Percentiles rank a stretch among this genome's conserved stretches.
Evolutionary conservation across 2,888 invertebrate species (phyloP).

Genomic region (Sesia apiformis): DNA sequence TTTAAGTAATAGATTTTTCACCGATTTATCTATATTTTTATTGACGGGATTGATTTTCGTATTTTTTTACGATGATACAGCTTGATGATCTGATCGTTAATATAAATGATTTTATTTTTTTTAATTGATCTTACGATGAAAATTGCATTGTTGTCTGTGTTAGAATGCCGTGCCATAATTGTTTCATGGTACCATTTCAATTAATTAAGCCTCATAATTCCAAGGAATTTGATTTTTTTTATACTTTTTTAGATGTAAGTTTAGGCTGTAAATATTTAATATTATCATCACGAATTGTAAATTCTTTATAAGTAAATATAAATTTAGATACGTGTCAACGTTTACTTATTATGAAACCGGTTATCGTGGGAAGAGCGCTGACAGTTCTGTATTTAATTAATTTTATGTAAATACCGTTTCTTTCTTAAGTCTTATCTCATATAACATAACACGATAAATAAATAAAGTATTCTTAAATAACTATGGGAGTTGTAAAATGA

Average conservation of each 20-base stretch:
- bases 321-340: slow-evolving; percentile 51
- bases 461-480: no score
- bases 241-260: slow-evolving; percentile 16
- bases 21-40: background rate
- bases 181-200: background rate
- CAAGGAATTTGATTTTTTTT: slow-evolving; percentile 2
- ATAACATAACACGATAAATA: no score
- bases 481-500: no score
- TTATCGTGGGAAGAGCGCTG: no score
- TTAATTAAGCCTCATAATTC: background rate
- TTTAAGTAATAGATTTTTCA: no score
- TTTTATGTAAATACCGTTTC: no score
- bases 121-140: background rate
- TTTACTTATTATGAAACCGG: slow-evolving; percentile 29
- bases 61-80: slow-evolving; percentile 3
- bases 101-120: background rate
- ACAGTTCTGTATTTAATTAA: no score
- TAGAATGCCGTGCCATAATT: slow-evolving; percentile 8
- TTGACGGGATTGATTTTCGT: background rate
- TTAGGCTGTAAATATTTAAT: slow-evolving; percentile 65
- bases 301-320: slow-evolving; percentile 34
- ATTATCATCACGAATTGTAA: slow-evolving; percentile 44
- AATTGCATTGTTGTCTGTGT: background rate
- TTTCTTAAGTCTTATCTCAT: no score
- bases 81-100: slow-evolving; percentile 28